Evolutionary conservation across 2,888 invertebrate species (phyloP).

Genomic region (Crossocerus cetratus): DNA sequence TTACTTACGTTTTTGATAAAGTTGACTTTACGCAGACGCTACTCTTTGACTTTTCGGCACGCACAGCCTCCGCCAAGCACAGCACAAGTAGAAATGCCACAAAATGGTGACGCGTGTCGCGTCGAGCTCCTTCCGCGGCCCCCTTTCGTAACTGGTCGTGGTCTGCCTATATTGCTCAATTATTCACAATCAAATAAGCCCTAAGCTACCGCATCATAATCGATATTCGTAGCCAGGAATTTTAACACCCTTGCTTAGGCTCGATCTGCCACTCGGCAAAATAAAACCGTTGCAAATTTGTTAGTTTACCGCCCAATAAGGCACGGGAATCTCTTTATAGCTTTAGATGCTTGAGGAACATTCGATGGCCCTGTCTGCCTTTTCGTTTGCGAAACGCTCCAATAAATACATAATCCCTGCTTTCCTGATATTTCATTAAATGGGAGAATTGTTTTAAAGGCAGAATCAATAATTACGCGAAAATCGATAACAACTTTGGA

Average conservation of each 20-base stretch:
- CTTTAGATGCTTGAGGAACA: no score
- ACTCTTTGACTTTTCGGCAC: conserved; percentile 12
- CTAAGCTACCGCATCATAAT: conserved; percentile 8
- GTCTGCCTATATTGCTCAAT: conserved; percentile 25
- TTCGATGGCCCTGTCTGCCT: no score
- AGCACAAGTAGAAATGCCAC: conserved; percentile 66
- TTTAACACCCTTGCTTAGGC: no score
- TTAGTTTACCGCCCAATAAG: no score
- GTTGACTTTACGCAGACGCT: conserved; percentile 6
- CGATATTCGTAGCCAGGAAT: no score
- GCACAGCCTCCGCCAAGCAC: conserved; percentile 51
- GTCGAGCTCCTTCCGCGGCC: conserved; percentile 40
- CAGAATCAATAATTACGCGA: conserved; percentile 1
- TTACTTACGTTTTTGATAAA: conserved; percentile 34
- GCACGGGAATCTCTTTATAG: no score
- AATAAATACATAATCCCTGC: not conserved
- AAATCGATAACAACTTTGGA: conserved; percentile 36
- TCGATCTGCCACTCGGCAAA: no score
- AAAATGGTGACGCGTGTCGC: conserved; percentile 57
- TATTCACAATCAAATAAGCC: conserved; percentile 33
- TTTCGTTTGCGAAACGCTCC: no score
- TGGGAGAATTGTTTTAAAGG: not conserved
- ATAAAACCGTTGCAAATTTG: no score
- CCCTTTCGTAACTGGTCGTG: conserved; percentile 48
- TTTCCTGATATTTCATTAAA: not conserved